phyloP scores from a whole-genome alignment of 2,113 vertebrate genomes.

The Siniperca knerii region DNA sequence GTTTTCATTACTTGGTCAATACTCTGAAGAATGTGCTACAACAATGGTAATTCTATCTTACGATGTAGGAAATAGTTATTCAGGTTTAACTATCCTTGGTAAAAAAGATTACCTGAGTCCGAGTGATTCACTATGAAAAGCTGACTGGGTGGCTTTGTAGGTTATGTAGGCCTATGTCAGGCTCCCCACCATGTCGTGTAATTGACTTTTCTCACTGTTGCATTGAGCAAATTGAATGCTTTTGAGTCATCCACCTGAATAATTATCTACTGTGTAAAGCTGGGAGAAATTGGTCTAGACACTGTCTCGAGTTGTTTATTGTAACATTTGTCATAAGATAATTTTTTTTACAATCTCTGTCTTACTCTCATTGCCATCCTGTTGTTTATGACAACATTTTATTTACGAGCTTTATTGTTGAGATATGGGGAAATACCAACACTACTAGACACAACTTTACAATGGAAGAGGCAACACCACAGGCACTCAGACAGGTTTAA shows the following conservation, averaged over 20 bases:
- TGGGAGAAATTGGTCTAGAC: neutral
- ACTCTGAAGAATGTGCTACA: neutral
- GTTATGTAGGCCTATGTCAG: neutral
- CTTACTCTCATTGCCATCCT: neutral
- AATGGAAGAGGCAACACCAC: neutral
- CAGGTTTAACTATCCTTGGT: neutral
- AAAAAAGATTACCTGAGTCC: neutral
- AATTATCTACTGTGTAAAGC: neutral
- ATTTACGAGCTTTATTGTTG: neutral
- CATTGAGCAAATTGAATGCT: neutral
- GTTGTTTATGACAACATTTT: neutral
- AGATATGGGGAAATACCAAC: neutral
- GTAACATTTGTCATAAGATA: neutral
- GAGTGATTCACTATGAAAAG: neutral
- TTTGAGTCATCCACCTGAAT: conserved; percentile 14
- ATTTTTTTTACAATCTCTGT: neutral
- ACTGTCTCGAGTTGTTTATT: neutral
- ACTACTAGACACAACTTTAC: neutral
- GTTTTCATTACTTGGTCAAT: conserved; percentile 23
- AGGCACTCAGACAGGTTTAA: neutral
- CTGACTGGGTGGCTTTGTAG: neutral
- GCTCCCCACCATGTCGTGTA: neutral
- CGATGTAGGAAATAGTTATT: neutral
- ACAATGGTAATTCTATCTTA: neutral
- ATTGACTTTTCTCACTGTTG: neutral